Conservation (phyloP, 2,113 vertebrate genomes). For the Cynoglossus semilaevis region DNA sequence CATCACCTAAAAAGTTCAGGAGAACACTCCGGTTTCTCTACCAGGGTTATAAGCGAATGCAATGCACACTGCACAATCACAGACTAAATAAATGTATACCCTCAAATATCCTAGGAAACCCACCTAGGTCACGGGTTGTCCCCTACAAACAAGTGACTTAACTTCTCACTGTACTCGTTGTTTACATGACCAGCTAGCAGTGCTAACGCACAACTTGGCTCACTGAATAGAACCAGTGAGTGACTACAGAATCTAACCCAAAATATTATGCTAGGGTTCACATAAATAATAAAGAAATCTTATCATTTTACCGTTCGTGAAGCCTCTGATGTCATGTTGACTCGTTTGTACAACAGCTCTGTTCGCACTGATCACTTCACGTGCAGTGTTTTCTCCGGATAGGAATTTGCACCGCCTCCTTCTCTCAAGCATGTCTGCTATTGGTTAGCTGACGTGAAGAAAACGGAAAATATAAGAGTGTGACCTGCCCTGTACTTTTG, state of each 20-base stretch:
- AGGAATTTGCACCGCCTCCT: neutral
- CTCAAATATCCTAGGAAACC: neutral
- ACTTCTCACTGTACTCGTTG: neutral
- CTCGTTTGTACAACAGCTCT: neutral
- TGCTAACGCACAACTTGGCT: neutral
- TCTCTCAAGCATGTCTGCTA: neutral
- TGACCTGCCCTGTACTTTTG: neutral
- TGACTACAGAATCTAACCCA: neutral
- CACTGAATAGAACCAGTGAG: neutral
- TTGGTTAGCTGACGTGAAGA: neutral
- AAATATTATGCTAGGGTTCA: neutral
- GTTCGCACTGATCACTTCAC: neutral
- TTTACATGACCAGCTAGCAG: neutral
- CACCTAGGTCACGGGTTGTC: neutral
- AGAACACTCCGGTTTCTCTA: too few species aligned
- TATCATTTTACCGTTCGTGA: constrained; percentile 62
- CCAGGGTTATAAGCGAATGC: too few species aligned
- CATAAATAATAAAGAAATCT: neutral
- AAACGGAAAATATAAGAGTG: neutral
- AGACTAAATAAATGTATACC: too few species aligned
- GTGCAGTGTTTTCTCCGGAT: neutral
- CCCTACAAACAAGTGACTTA: too few species aligned
- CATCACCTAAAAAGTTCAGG: neutral
- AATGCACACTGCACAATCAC: neutral
- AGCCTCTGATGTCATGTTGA: constrained; percentile 59